These are phyloP conservation scores for Ophion slaviceki DNA, from an alignment of 2,888 invertebrate genomes.

Conservation along the genomic window DNA sequence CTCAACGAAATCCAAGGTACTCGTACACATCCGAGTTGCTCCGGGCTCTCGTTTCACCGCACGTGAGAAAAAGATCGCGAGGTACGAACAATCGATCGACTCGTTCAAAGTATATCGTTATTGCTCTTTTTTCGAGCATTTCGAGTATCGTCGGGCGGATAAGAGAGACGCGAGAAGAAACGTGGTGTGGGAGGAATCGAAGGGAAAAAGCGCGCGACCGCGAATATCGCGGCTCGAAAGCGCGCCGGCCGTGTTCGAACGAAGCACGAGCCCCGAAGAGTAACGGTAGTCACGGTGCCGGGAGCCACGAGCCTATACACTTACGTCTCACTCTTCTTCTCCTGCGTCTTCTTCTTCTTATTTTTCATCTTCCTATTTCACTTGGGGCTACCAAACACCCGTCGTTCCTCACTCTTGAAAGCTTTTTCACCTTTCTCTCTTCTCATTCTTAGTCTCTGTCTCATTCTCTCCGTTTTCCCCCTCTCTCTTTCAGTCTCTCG, in stretches of 20 bases:
- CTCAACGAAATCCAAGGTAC: conserved; percentile 20
- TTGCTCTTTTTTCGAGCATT: conserved; percentile 51
- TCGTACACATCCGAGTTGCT: not conserved
- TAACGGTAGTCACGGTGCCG: conserved; percentile 77
- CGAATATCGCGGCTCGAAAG: conserved; percentile 69
- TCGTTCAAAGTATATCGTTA: conserved; percentile 28
- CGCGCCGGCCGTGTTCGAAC: conserved; percentile 78
- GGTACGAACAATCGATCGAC: conserved; percentile 53
- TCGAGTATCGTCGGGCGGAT: conserved; percentile 26
- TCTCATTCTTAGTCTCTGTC: conserved; percentile 58
- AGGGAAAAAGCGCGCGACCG: conserved; percentile 70
- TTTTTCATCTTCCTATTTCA: conserved; percentile 68
- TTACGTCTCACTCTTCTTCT: conserved; percentile 67
- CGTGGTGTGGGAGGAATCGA: conserved; percentile 7
- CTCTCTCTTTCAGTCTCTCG: conserved; percentile 60
- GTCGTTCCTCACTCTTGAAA: conserved; percentile 19
- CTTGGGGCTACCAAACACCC: conserved; percentile 61
- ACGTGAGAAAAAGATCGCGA: conserved; percentile 58
- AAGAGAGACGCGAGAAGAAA: conserved; percentile 8
- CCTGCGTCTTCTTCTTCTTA: conserved; percentile 66
- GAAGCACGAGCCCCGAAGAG: conserved; percentile 80
- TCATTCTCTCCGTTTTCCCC: conserved; percentile 29
- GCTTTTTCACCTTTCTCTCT: conserved; percentile 67
- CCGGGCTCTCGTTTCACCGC: conserved; percentile 33
- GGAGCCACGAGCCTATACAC: conserved; percentile 73